These are phyloP conservation scores for Alethe diademata DNA, from an alignment of 2,113 vertebrate genomes.

Conservation along the genomic window DNA sequence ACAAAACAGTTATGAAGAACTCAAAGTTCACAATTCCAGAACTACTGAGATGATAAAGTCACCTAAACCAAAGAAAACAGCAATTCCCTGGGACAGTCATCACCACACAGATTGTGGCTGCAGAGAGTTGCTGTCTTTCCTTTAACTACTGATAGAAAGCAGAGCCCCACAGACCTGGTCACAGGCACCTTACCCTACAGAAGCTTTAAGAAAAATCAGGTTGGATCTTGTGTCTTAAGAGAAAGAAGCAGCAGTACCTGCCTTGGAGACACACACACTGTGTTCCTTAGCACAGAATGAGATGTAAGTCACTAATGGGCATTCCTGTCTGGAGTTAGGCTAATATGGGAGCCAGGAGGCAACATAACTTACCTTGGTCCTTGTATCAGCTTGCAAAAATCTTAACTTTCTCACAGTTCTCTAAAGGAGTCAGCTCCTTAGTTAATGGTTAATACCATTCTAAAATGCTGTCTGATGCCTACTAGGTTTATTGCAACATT, in stretches of 20 bases:
- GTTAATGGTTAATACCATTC: background rate
- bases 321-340: background rate
- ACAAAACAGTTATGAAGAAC: background rate
- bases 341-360: background rate
- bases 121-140: background rate
- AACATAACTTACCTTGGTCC: background rate
- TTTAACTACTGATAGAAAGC: background rate
- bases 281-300: background rate
- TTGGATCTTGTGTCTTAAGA: background rate
- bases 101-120: background rate
- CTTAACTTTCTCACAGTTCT: background rate
- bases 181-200: background rate
- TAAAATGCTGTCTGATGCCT: background rate
- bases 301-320: background rate
- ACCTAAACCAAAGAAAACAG: background rate
- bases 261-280: no score
- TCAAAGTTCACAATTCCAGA: accelerated
- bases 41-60: background rate
- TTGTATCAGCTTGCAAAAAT: background rate
- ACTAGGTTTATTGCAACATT: background rate
- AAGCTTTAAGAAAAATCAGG: background rate
- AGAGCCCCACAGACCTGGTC: background rate
- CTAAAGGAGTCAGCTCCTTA: background rate
- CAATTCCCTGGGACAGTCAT: background rate
- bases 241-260: background rate